phyloP scores from a whole-genome alignment of 30 jellyfish, hydroid and myxozoan species.

The Sanderia malayensis region DNA sequence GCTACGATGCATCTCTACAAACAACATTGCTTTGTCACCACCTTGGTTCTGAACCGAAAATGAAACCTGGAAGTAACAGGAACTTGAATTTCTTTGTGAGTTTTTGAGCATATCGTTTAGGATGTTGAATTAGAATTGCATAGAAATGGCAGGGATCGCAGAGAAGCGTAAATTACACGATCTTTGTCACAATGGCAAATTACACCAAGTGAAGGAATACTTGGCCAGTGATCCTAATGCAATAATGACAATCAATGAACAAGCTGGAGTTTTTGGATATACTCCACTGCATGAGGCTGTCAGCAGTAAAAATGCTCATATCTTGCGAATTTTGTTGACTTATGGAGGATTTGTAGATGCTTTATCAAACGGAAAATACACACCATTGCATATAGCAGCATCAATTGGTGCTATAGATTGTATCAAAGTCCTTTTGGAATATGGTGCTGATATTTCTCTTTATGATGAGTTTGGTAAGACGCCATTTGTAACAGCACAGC shows the following conservation, averaged over 20 bases:
- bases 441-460: conserved; percentile 58
- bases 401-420: conserved; percentile 82
- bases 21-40: no score
- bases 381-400: conserved; percentile 97
- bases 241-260: conserved; percentile 47
- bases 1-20: no score
- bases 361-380: conserved; percentile 75
- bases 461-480: conserved; percentile 86
- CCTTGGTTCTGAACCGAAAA: no score
- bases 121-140: not conserved
- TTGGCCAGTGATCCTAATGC: conserved; percentile 50
- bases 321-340: conserved; percentile 60
- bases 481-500: conserved; percentile 81
- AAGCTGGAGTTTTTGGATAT: conserved; percentile 92
- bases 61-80: no score
- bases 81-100: no score
- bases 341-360: conserved; percentile 89
- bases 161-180: conserved; percentile 57
- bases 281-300: conserved; percentile 95
- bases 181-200: conserved; percentile 61
- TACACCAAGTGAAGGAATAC: conserved; percentile 58
- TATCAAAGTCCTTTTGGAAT: conserved; percentile 61
- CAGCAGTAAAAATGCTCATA: conserved; percentile 60
- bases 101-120: no score
- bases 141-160: conserved; percentile 22